These are phyloP conservation scores for Hippocampus guttulatus DNA, from an alignment of 2,113 vertebrate species.

Conservation along the genomic window DNA sequence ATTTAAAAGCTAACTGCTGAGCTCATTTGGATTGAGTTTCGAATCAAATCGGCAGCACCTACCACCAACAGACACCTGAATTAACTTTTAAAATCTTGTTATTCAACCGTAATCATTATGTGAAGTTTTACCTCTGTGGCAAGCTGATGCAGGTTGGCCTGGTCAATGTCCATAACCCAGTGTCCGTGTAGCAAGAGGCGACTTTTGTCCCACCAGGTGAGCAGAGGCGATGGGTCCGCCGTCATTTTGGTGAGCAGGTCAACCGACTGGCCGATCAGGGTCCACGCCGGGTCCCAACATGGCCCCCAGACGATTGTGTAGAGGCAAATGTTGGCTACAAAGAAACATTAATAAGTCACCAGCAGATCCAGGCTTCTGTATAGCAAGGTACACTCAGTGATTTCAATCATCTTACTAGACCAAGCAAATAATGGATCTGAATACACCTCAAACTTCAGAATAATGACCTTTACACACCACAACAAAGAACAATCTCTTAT, in stretches of 20 bases:
- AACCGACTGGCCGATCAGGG: slow-evolving; percentile 88
- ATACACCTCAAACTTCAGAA: too few relatives aligned
- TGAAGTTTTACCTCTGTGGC: slow-evolving; percentile 84
- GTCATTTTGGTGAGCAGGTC: slow-evolving; percentile 94
- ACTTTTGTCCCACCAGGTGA: slow-evolving; percentile 99
- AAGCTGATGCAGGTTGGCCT: slow-evolving; percentile 93
- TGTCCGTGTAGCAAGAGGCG: slow-evolving; percentile 86
- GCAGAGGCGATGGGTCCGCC: slow-evolving; percentile 82
- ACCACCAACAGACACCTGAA: too few relatives aligned
- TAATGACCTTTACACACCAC: too few relatives aligned
- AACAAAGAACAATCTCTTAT: too few relatives aligned
- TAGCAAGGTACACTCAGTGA: not conserved
- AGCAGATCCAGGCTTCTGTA: not conserved
- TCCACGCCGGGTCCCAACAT: slow-evolving; percentile 98
- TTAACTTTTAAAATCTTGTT: not conserved
- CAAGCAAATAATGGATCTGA: too few relatives aligned
- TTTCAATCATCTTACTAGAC: not conserved
- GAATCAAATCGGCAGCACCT: too few relatives aligned
- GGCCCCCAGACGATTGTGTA: slow-evolving; percentile 98
- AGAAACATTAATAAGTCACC: not conserved
- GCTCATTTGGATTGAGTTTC: too few relatives aligned
- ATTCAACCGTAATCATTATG: not conserved
- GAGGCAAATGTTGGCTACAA: slow-evolving; percentile 86
- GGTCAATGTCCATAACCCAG: slow-evolving; percentile 93
- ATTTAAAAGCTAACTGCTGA: too few relatives aligned